Evolutionary conservation across 2,113 vertebrate genomes (phyloP), one percentile per base, ranked within the genome.

Genomic region (Tympanuchus pallidicinctus): DNA sequence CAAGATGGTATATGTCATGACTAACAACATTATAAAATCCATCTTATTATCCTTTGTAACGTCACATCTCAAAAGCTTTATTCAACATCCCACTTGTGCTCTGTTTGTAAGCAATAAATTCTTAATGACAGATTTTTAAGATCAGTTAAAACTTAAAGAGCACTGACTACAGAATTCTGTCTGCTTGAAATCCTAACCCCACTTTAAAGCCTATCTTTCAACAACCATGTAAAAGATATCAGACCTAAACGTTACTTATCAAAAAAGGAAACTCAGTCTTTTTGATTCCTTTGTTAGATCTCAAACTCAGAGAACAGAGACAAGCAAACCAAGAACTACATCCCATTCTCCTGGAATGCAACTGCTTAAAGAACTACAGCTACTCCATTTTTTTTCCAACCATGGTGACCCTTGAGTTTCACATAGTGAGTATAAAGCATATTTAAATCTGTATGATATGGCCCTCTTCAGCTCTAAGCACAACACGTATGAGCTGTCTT

Each of bases 131-230:
- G 22, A 86, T 57, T 83, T 83, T 65, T 61, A 64, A 91, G 47
- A 32, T 50, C 74, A 87, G 60, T 85, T 89, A 94, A 88, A 82
- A 80, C 42, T 87, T 79, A 78, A 82, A 79, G 30, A 82, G 63
- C 1, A 16, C 3, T 17, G 24, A 38, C 64, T 92, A 89, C 34
- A 91, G 60, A 67, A 85, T 42, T 60, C 47, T 83, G 27, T n/a
- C 79, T 81, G 65, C 82, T 48, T 91, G 56, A 92, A 78, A 47
- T 81, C 65, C 69, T 76, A 86, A 88, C 77, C 20, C 28, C 13
- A 63, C 54, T 89, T 95, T 74, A 90, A 93, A 89, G 13, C 3
- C 87, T 67, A 54, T 74, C 65, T 89, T 89, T 64, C 64, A 92
- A 89, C 19, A 84, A 52, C 19, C 38, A 47, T 16, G 25, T 70